Conservation (phyloP, 1,140 invertebrate species). For the Drosophila melanogaster region DNA sequence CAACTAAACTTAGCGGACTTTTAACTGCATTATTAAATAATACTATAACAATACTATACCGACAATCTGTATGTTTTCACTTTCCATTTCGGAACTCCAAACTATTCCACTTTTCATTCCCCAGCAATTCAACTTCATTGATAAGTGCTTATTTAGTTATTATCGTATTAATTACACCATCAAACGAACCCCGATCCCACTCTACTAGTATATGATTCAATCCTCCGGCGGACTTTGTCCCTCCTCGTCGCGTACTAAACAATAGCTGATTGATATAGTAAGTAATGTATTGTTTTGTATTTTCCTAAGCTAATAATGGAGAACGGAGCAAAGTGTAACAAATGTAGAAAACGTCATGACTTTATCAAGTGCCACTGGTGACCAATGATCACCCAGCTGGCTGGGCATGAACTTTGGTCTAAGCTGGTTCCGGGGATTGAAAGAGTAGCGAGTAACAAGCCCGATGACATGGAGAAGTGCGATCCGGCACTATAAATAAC, state of each 20-base stretch:
- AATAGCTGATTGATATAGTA: conserved; percentile 48
- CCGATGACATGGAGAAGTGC: conserved; percentile 9
- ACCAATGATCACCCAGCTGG: not conserved
- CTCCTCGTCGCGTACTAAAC: conserved; percentile 43
- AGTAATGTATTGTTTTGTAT: not conserved
- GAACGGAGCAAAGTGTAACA: conserved; percentile 35
- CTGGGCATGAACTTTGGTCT: conserved; percentile 20
- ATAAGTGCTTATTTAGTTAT: conserved; percentile 57
- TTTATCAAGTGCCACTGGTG: conserved; percentile 40
- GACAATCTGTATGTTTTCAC: not conserved
- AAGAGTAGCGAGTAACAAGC: not conserved
- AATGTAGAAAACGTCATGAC: conserved; percentile 36
- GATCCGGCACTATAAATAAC: conserved; percentile 30
- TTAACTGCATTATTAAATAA: not conserved
- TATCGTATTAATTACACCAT: conserved; percentile 62
- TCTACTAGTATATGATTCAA: conserved; percentile 41
- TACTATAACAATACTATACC: not conserved
- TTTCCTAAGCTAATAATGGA: conserved; percentile 37
- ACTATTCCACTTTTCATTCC: conserved; percentile 6
- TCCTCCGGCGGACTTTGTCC: conserved; percentile 56
- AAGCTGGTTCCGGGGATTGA: conserved; percentile 27
- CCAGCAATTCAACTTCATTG: conserved; percentile 12
- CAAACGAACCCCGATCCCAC: conserved; percentile 21
- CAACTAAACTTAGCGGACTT: not conserved
- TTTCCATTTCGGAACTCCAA: not conserved